Conservation (phyloP, 2,888 invertebrate genomes). For the Ectropis crepuscularia region DNA sequence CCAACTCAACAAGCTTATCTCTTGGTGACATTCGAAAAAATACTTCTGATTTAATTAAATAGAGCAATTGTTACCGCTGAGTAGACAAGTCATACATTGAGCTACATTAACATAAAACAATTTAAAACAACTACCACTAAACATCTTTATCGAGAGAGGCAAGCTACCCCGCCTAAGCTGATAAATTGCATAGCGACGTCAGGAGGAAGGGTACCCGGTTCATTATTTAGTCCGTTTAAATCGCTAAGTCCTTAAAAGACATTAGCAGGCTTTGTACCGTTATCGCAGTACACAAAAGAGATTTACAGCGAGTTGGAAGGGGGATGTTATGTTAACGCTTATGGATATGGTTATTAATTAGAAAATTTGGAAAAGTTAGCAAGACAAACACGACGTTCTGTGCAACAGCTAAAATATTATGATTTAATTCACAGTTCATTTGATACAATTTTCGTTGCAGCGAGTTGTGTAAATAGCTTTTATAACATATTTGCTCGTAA, state of each 20-base stretch:
- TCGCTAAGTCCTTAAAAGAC: conserved; percentile 85
- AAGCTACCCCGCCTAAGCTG: conserved; percentile 62
- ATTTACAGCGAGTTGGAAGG: conserved; percentile 66
- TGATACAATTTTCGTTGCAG: too few species aligned
- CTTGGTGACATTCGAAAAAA: too few species aligned
- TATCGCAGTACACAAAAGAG: conserved; percentile 83
- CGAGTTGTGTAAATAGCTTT: too few species aligned
- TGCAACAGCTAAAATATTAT: too few species aligned
- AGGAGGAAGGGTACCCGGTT: conserved; percentile 75
- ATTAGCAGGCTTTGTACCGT: conserved; percentile 83
- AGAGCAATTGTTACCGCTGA: too few species aligned
- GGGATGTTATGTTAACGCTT: conserved; percentile 68
- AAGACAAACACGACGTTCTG: too few species aligned
- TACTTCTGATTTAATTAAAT: too few species aligned
- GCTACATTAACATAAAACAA: not conserved
- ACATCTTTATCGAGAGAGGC: conserved; percentile 28
- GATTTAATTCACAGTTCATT: too few species aligned
- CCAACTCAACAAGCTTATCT: too few species aligned
- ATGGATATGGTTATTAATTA: conserved; percentile 35
- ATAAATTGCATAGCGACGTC: conserved; percentile 67
- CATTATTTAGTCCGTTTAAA: conserved; percentile 85
- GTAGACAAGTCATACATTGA: too few species aligned
- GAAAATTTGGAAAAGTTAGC: not conserved
- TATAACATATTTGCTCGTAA: too few species aligned
- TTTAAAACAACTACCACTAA: conserved; percentile 17